These are phyloP conservation scores for Ophiothrix spiculata DNA, from an alignment of 35 echinoderm and acorn worm species.

Conservation along the genomic window DNA sequence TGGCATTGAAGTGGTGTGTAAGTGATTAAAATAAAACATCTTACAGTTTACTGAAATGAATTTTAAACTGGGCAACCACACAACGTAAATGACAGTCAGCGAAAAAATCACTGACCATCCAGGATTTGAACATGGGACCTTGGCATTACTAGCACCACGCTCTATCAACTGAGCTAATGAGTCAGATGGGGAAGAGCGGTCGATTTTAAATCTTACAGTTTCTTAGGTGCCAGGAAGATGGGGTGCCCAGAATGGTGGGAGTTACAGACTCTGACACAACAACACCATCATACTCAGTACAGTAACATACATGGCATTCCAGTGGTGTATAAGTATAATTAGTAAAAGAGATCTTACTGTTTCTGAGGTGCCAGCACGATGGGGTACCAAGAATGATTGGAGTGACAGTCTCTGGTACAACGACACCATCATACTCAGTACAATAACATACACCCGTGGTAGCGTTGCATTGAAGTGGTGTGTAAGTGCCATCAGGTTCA, in stretches of 20 bases:
- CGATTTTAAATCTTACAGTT: background rate
- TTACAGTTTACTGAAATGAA: no score
- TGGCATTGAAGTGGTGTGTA: background rate
- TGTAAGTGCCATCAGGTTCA: constrained; percentile 50
- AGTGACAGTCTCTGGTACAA: constrained; percentile 20
- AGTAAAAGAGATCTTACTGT: background rate
- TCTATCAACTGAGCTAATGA: no score
- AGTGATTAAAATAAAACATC: background rate
- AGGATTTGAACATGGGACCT: no score
- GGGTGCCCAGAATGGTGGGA: constrained; percentile 4
- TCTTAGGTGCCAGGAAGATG: constrained; percentile 13
- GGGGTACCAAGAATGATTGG: constrained; percentile 30
- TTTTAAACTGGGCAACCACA: no score
- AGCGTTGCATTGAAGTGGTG: constrained; percentile 42
- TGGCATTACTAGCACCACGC: no score
- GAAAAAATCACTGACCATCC: no score
- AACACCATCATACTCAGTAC: constrained; percentile 6
- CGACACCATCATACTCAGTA: constrained; percentile 19
- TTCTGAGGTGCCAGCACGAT: constrained; percentile 31
- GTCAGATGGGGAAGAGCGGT: no score
- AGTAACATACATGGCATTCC: constrained; percentile 47
- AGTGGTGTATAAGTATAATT: constrained; percentile 37
- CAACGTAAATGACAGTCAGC: no score
- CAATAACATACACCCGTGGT: constrained; percentile 51
- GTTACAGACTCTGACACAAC: background rate